Base-by-base conservation (phyloP, 2,797 vertebrate species). In the Dryobates pubescens region DNA sequence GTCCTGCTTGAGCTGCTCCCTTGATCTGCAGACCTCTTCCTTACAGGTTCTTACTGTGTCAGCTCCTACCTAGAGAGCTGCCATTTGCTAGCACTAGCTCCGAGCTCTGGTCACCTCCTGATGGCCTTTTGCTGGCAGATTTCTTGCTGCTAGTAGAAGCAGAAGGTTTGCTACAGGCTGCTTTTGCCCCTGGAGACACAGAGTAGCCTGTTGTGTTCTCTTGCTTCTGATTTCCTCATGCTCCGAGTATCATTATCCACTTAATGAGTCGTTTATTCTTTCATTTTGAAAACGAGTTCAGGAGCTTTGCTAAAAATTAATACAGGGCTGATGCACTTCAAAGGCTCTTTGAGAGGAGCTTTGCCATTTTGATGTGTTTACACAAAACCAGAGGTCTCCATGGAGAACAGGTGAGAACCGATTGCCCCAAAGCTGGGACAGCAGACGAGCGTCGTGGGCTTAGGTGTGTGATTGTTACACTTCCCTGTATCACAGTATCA, bases 391-490 rank as follows among this genome's bases (percentile, higher is more conserved):
- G 76, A 22, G 13, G 4, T 62, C 65, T 70, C 47, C 57, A 2
- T 7, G 67, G 76, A 24, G 41, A 63, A 13, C 15, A 30, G 56
- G 62, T 54, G 83, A 65, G 68, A 72, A 43, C 7, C 10, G 9
- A 4, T 65, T 59, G 53, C 47, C 59, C 17, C 9, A 0, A 6
- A 89, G 72, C 32, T 20, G 6, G 27, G 36, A 16, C 29, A 32
- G 3, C 1, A 47, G n/a, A 59, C 32, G 2, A 4, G 19, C 19
- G 4, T 14, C 0, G 0, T 3, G 5, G 4, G 41, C 4, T 47
- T 51, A 26, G 38, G 4, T 4, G 22, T 61, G 45, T 10, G 32
- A 23, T 69, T 80, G 62, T 68, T 32, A 13, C 10, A 5, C 47
- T 87, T 54, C 36, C 47, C 23, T 29, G 6, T 38, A 38, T 38